Evolutionary conservation across 2,113 vertebrate species (phyloP), one percentile per base, ranked within the genome.

Genomic region (Glareola pratincola): DNA sequence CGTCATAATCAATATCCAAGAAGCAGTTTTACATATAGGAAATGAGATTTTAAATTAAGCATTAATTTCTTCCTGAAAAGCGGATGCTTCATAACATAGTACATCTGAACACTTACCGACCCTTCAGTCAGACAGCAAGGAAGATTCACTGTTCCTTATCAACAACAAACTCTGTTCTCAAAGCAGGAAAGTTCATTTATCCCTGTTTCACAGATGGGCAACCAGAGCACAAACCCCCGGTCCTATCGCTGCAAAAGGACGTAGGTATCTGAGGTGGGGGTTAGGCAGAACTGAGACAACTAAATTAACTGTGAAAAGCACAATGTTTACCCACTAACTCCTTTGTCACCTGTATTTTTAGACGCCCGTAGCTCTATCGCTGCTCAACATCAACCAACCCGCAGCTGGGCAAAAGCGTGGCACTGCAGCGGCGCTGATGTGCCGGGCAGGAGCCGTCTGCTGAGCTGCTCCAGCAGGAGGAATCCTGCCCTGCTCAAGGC

Each of bases 361-460:
- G 13, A 12, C 2, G 8, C 39, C 66, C 3, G 4, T 11, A 34
- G 43, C 66, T 59, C 45, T 45, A 3, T 6, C 48, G 27, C 51
- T 18, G 22, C 57, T 47, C 56, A 59, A 0, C 1, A 5, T 19
- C 68, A 48, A 29, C 43, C 85, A 64, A 1, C 18, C n/a, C 13
- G 21, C 48, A 4, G 4, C 2, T 6, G 24, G 76, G 56, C 17
- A 39, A 39, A 47, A 19, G 21, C 12, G 1, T 4, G 2, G 82
- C 24, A 8, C 0, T 14, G 56, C 14, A 12, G n/a, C 2, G 23
- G 30, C 9, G 1, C 66, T 62, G 4, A 8, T 10, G 54, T 3
- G 32, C 68, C 66, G 5, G 4, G 4, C 88, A 47, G 69, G 26
- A n/a, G 22, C 64, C 7, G 57, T 10, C 3, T 36, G 41, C 24